phyloP scores from a whole-genome alignment of 2,113 vertebrate genomes.

The Marmota monax region DNA sequence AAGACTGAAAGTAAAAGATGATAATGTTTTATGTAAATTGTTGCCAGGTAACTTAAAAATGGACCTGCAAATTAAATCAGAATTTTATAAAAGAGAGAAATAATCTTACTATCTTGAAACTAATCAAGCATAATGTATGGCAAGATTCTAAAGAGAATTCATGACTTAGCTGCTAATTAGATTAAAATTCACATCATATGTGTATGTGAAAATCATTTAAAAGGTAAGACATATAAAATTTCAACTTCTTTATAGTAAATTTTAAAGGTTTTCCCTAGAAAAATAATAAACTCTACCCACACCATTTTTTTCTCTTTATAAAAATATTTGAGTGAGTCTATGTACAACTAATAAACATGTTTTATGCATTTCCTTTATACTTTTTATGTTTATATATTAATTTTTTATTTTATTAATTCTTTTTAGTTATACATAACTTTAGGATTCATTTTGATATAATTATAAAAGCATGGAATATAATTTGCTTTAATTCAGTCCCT shows the following conservation, averaged over 20 bases:
- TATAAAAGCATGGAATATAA: too few relatives aligned
- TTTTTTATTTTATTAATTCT: too few relatives aligned
- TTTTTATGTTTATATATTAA: slow-evolving; percentile 2
- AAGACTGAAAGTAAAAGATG: not conserved
- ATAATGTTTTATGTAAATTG: not conserved
- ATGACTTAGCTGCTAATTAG: not conserved
- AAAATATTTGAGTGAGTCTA: not conserved
- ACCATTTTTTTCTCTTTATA: not conserved
- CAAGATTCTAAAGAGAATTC: slow-evolving; percentile 13
- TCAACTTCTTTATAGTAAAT: not conserved
- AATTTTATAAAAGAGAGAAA: slow-evolving; percentile 18
- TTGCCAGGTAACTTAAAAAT: not conserved
- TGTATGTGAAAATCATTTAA: not conserved
- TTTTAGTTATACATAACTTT: too few relatives aligned
- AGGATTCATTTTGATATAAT: too few relatives aligned
- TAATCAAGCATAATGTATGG: not conserved
- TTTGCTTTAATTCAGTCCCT: too few relatives aligned
- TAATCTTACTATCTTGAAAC: not conserved
- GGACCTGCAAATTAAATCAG: not conserved
- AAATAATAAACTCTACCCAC: not conserved
- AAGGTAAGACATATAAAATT: not conserved
- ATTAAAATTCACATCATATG: not conserved
- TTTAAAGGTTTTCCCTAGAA: not conserved
- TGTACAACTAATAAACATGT: not conserved
- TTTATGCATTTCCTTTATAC: not conserved